phyloP scores from a whole-genome alignment of 2,113 vertebrate species.

The Cephalopterus ornatus region DNA sequence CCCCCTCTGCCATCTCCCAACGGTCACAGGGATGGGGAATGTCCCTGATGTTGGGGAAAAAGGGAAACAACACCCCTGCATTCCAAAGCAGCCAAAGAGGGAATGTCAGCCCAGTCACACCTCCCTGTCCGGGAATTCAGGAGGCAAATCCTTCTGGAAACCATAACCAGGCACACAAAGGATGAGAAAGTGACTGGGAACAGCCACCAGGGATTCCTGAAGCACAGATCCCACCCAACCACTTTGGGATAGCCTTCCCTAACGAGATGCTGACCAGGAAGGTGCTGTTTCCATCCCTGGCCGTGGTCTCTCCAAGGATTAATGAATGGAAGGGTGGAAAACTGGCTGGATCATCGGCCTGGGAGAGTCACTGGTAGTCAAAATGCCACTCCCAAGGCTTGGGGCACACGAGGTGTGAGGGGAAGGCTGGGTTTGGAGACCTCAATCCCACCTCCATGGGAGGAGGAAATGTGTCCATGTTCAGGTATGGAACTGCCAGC shows the following conservation, averaged over 20 bases:
- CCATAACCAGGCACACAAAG: neutral
- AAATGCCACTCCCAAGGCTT: neutral
- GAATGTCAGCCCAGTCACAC: neutral
- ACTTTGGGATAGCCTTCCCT: neutral
- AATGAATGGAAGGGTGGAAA: neutral
- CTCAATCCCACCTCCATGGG: neutral
- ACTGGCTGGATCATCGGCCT: neutral
- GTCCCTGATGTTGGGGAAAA: neutral
- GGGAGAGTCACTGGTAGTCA: neutral
- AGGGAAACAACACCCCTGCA: neutral
- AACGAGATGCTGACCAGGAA: neutral
- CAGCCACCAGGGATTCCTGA: neutral
- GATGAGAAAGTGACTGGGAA: neutral
- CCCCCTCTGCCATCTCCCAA: neutral
- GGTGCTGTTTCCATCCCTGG: neutral
- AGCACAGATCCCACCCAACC: neutral
- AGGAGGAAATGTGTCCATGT: neutral
- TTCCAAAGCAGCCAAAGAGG: neutral
- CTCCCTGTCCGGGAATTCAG: neutral
- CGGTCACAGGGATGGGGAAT: fast-evolving
- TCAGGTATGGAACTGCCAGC: neutral
- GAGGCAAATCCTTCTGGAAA: neutral
- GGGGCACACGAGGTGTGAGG: neutral
- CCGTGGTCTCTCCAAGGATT: neutral
- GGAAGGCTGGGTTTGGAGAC: neutral